These are phyloP conservation scores for Drosophila hawaiiensis DNA, from an alignment of 2,888 invertebrate species.

Conservation along the genomic window DNA sequence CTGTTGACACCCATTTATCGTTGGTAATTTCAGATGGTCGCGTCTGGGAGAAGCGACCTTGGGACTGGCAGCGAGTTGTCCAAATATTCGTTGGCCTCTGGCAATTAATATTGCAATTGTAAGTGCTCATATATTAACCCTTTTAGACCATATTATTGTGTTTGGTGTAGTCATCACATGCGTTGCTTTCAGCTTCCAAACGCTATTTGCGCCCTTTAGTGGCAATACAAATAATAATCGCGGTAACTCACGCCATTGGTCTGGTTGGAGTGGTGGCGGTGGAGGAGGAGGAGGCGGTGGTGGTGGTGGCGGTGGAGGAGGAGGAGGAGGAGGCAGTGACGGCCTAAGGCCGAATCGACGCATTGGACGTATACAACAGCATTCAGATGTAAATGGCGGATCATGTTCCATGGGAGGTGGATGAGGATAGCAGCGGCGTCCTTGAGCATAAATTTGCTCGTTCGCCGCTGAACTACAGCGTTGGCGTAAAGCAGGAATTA, in stretches of 20 bases:
- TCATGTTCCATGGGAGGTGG: conserved; percentile 57
- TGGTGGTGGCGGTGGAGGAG: conserved; percentile 56
- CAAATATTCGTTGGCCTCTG: conserved; percentile 73
- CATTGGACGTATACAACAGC: conserved; percentile 64
- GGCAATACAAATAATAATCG: conserved; percentile 41
- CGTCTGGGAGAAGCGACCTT: conserved; percentile 78
- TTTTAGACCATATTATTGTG: not conserved
- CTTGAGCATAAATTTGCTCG: conserved; percentile 11
- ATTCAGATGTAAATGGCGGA: conserved; percentile 23
- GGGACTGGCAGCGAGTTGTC: conserved; percentile 73
- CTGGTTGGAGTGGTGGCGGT: conserved; percentile 50
- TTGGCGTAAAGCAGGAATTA: not conserved
- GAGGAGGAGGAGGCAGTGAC: conserved; percentile 60
- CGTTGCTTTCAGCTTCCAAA: conserved; percentile 57
- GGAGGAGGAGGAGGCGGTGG: conserved; percentile 61
- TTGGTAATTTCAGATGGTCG: conserved; percentile 68
- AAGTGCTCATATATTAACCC: conserved; percentile 28
- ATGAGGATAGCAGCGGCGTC: conserved; percentile 61
- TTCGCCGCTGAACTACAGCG: conserved; percentile 32
- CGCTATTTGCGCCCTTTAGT: conserved; percentile 74
- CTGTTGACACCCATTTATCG: not conserved
- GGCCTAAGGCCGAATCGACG: conserved; percentile 71
- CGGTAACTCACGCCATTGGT: conserved; percentile 42
- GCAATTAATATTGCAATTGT: conserved; percentile 77
- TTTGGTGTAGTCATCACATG: not conserved